Evolutionary conservation across 2,113 vertebrate species (phyloP), one percentile per base, ranked within the genome.

Genomic region (Pangasianodon hypophthalmus): DNA sequence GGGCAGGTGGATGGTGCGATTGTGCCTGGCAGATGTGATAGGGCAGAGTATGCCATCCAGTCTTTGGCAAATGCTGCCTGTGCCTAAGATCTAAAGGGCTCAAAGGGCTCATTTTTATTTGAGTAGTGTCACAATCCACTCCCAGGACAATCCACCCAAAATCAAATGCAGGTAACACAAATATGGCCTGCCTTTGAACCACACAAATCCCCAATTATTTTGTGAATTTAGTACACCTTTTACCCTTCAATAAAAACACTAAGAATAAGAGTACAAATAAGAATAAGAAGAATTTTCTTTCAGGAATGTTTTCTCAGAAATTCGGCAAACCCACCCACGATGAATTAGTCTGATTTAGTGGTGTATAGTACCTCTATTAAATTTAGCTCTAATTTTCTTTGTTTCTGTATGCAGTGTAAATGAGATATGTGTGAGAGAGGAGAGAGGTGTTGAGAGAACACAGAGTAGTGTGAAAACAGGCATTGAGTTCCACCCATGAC

Each of bases 371-470:
- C 37, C 54, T 79, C 50, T 86, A 79, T 48, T 88, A 88, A 50
- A 83, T 91, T 87, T 85, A 88, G 86, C 67, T 41, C 18, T 88
- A 67, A 54, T 85, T 89, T 88, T 77, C 80, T 87, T 90, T 67
- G 85, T 79, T 89, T 91, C 83, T 75, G 73, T 86, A 89, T 92
- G 85, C 90, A 86, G 89, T 86, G 90, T 87, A 88, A 92, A 88
- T 87, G 48, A 90, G 62, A 86, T 67, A 32, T 8, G 56, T 86
- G 75, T 90, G 90, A 85, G 75, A 77, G 85, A 50, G 11, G 37
- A 44, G 69, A 79, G 52, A 87, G 29, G 79, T 92, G 91, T 85
- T 54, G 84, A 88, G 60, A 90, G 87, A 90, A 89, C 82, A 91
- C 62, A 87, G 80, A 81, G 84, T 86, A 71, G 90, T 92, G 88